phyloP scores from a whole-genome alignment of 2,113 vertebrate species.

The Hyaena hyaena region DNA sequence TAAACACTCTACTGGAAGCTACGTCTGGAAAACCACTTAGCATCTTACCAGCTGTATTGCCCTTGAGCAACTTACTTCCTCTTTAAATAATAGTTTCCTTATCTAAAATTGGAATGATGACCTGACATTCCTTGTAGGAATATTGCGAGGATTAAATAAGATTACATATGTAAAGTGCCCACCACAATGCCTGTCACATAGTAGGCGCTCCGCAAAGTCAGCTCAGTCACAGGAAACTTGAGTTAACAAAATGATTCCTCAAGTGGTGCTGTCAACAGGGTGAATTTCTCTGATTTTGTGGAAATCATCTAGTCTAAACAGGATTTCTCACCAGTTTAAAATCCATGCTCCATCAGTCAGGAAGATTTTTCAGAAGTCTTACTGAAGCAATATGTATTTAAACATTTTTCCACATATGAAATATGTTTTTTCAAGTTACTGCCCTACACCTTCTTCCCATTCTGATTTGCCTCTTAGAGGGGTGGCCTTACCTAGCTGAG shows the following conservation, averaged over 20 bases:
- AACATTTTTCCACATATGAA: not conserved
- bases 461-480: not conserved
- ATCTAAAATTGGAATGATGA: not conserved
- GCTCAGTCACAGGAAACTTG: not conserved
- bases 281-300: not conserved
- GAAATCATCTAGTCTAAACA: not conserved
- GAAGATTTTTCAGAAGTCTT: constrained; percentile 19
- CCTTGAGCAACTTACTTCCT: not conserved
- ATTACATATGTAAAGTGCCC: not conserved
- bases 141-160: not conserved
- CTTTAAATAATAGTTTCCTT: not conserved
- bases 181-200: not conserved
- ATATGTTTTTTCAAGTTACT: not conserved
- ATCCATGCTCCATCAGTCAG: not conserved
- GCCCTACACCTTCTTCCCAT: not conserved
- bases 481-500: not conserved
- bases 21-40: not conserved
- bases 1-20: not conserved
- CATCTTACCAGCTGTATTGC: not conserved
- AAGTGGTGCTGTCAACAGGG: not conserved
- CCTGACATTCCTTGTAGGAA: not conserved
- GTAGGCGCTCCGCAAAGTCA: not conserved
- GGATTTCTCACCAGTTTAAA: constrained; percentile 25
- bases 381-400: not conserved
- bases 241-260: not conserved